Conservation (phyloP, 2,113 vertebrate genomes). For the Melanocharis versteri region DNA sequence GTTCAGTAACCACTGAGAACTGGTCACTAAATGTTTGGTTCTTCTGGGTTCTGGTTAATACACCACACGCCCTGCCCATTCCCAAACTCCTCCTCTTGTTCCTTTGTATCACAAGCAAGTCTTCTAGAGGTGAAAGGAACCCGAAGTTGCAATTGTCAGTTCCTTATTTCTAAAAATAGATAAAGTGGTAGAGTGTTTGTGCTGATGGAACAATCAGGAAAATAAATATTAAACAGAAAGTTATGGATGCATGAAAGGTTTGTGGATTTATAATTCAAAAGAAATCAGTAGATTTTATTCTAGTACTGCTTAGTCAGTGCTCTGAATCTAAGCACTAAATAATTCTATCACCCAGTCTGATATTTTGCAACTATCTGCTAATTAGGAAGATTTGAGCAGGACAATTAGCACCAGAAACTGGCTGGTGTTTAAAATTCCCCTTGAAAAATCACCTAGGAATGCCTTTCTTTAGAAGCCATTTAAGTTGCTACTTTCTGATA, state of each 20-base stretch:
- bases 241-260: not conserved
- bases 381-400: not conserved
- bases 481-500: not conserved
- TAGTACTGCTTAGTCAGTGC: not conserved
- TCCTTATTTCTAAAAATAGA: not conserved
- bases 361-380: not conserved
- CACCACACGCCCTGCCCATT: accelerated
- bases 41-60: not conserved
- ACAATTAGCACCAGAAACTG: not conserved
- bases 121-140: not conserved
- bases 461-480: not conserved
- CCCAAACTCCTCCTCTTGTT: not conserved
- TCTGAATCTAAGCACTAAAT: not conserved
- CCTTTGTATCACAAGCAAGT: not conserved
- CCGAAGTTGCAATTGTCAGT: not conserved
- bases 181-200: not conserved
- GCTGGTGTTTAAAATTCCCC: not conserved
- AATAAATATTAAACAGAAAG: not conserved
- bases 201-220: not conserved
- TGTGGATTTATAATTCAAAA: not conserved
- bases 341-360: not conserved
- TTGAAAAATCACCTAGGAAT: not conserved
- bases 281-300: not conserved
- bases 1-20: not conserved
- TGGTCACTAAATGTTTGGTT: accelerated